Conservation (phyloP, 2,888 invertebrate species). For the Odontocolon sp. region DNA sequence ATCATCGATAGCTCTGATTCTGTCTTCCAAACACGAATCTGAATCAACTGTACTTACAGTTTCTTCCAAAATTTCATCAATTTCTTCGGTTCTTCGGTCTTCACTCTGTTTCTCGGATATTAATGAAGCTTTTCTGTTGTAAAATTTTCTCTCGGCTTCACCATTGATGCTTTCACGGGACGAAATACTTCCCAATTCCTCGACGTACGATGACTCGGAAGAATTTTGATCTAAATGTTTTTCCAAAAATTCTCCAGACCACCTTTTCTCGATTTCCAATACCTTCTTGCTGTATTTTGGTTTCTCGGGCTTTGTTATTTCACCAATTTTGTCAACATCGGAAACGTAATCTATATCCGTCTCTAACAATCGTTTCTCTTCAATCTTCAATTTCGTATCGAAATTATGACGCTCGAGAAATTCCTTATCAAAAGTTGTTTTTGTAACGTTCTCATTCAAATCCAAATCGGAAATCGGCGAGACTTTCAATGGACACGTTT, state of each 20-base stretch:
- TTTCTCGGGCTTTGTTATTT: slow-evolving; percentile 23
- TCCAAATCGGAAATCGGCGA: slow-evolving; percentile 56
- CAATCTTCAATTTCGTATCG: slow-evolving; percentile 69
- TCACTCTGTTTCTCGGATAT: slow-evolving; percentile 19
- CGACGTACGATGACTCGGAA: slow-evolving; percentile 76
- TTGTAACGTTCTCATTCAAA: slow-evolving; percentile 65
- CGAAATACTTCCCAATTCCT: slow-evolving; percentile 74
- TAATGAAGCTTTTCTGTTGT: not conserved
- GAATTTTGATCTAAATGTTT: slow-evolving; percentile 69
- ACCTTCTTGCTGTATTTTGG: slow-evolving; percentile 73
- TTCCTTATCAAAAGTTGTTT: slow-evolving; percentile 69
- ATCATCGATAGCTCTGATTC: slow-evolving; percentile 69
- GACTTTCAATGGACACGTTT: slow-evolving; percentile 48
- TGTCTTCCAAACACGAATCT: slow-evolving; percentile 73
- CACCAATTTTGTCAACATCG: slow-evolving; percentile 60
- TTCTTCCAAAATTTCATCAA: slow-evolving; percentile 62
- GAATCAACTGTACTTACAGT: slow-evolving; percentile 74
- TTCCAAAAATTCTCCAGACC: slow-evolving; percentile 76
- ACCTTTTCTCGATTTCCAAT: slow-evolving; percentile 74
- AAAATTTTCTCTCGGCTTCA: slow-evolving; percentile 40
- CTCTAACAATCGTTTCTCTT: slow-evolving; percentile 66
- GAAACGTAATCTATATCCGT: slow-evolving; percentile 66
- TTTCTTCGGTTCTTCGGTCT: slow-evolving; percentile 24
- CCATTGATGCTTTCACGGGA: slow-evolving; percentile 69
- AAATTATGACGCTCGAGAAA: slow-evolving; percentile 71